Percentiles rank a stretch among this genome's conserved stretches.
Conservation (phyloP, 2,888 invertebrate genomes). For the Netelia inedita region DNA sequence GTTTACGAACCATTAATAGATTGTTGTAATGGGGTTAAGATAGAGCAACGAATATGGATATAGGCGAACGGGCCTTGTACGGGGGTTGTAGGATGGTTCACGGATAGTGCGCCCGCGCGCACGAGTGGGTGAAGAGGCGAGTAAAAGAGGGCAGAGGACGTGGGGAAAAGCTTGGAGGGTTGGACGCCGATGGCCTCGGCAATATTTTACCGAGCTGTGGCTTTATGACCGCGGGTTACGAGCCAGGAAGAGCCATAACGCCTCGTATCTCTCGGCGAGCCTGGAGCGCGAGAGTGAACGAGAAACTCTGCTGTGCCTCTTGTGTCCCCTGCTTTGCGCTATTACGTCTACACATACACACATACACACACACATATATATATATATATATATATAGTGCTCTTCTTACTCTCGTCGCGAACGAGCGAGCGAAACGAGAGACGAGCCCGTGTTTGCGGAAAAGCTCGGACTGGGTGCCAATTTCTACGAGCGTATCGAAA, state of each 20-base stretch:
- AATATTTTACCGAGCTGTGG: constrained; percentile 83
- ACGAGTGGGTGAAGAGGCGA: constrained; percentile 11
- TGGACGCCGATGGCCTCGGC: constrained; percentile 76
- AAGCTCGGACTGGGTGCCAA: constrained; percentile 81
- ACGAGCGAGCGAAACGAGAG: constrained; percentile 38
- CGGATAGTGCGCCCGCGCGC: constrained; percentile 28
- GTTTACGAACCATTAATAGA: constrained; percentile 82
- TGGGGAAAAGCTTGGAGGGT: constrained; percentile 26
- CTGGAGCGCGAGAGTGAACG: constrained; percentile 52
- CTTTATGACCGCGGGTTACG: constrained; percentile 84
- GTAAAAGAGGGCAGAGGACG: constrained; percentile 73
- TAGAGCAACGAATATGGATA: constrained; percentile 79
- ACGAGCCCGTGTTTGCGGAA: constrained; percentile 75
- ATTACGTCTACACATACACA: constrained; percentile 35
- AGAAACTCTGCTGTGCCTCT: constrained; percentile 56
- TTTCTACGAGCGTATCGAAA: constrained; percentile 82
- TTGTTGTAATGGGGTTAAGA: constrained; percentile 83
- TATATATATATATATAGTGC: background rate
- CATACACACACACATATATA: background rate
- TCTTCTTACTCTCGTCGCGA: constrained; percentile 59
- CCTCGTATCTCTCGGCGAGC: constrained; percentile 76
- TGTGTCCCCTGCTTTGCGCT: constrained; percentile 72
- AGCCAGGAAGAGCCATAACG: constrained; percentile 84
- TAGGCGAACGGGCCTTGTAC: constrained; percentile 49
- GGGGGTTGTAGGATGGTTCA: constrained; percentile 12